A percentile compares a stretch with the other conserved stretches of the same genome.
These are phyloP conservation scores for Stenichneumon culpator DNA, from an alignment of 2,888 invertebrate species.

Conservation along the genomic window DNA sequence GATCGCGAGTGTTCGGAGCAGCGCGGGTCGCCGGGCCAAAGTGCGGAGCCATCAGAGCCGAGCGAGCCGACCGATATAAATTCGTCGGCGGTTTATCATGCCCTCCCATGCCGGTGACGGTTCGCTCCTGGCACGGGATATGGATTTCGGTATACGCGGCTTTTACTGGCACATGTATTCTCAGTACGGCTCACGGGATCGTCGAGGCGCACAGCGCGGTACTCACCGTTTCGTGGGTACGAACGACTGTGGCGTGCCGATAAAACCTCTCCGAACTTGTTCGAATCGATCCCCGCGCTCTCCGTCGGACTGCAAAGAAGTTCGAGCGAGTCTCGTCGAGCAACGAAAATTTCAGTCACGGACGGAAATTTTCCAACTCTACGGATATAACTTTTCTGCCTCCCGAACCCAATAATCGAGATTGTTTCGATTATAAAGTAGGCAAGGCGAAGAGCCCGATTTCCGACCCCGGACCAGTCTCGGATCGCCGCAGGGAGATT, in stretches of 20 bases:
- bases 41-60: constrained; percentile 22
- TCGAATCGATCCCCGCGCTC: constrained; percentile 55
- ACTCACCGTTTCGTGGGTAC: constrained; percentile 63
- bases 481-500: no score
- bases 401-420: constrained; percentile 6
- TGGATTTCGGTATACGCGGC: constrained; percentile 61
- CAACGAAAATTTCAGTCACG: constrained; percentile 45
- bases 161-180: not conserved
- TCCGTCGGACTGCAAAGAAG: constrained; percentile 22
- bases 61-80: constrained; percentile 40
- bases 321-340: constrained; percentile 29
- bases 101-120: constrained; percentile 51
- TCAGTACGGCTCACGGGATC: not conserved
- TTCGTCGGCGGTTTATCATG: constrained; percentile 16
- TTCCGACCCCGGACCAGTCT: no score
- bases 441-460: no score
- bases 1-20: constrained; percentile 7
- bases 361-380: not conserved
- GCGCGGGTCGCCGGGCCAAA: not conserved
- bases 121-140: constrained; percentile 71
- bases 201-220: constrained; percentile 11
- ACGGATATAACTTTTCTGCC: constrained; percentile 1
- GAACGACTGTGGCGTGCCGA: constrained; percentile 74
- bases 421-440: not conserved
- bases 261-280: constrained; percentile 74